phyloP scores from a whole-genome alignment of 1,140 invertebrate species.

The Planococcus citri region DNA sequence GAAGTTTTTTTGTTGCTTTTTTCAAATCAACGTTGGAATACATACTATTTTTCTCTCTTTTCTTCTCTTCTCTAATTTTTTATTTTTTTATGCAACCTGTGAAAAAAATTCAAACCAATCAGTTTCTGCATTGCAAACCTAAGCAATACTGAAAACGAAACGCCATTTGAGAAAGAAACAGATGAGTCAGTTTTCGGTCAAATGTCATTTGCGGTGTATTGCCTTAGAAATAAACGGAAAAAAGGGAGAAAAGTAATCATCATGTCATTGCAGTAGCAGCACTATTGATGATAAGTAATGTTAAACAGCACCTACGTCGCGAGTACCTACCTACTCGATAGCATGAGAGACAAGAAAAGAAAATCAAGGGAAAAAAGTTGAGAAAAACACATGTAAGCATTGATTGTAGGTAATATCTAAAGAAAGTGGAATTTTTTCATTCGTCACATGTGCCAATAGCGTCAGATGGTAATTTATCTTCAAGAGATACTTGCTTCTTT shows the following conservation, averaged over 20 bases:
- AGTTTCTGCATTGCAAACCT: too few relatives aligned
- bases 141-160: too few relatives aligned
- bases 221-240: background rate
- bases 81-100: too few relatives aligned
- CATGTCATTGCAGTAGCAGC: too few relatives aligned
- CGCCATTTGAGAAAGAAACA: background rate
- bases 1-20: too few relatives aligned
- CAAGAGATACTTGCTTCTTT: background rate
- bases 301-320: too few relatives aligned
- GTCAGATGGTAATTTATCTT: background rate
- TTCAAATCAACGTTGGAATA: too few relatives aligned
- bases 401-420: slow-evolving; percentile 10
- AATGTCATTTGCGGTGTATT: background rate
- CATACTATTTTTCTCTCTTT: too few relatives aligned
- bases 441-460: slow-evolving; percentile 1
- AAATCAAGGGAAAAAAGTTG: background rate
- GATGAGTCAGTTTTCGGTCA: background rate
- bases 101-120: too few relatives aligned
- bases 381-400: background rate
- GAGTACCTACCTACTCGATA: too few relatives aligned
- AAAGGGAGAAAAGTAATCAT: background rate
- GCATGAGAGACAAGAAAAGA: background rate
- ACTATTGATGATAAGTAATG: too few relatives aligned
- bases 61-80: too few relatives aligned
- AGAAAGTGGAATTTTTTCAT: background rate